These are phyloP conservation scores for Uromys caudimaculatus DNA, from an alignment of 2,797 vertebrate genomes.

Conservation along the genomic window DNA sequence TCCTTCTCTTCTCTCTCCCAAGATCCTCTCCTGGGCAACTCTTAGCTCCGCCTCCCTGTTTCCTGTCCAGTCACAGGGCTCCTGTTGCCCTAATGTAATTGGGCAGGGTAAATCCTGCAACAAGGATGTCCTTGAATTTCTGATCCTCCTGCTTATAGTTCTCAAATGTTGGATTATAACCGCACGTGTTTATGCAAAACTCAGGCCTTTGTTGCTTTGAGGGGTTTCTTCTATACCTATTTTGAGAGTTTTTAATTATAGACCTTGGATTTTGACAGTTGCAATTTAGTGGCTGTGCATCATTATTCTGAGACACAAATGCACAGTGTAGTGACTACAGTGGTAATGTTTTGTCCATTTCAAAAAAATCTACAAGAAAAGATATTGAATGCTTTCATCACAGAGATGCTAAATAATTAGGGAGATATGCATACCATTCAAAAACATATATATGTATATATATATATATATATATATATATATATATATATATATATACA, in stretches of 20 bases:
- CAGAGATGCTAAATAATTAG: neutral
- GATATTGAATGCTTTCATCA: neutral
- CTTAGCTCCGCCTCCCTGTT: no score
- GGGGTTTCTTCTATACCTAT: neutral
- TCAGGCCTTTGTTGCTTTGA: neutral
- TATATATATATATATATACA: no score
- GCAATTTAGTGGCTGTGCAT: neutral
- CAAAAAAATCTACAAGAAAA: neutral
- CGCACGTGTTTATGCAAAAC: neutral
- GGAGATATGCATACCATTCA: neutral
- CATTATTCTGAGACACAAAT: neutral
- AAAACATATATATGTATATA: no score
- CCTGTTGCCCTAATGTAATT: no score
- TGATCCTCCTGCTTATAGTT: neutral
- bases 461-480: no score
- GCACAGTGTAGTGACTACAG: neutral
- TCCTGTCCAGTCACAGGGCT: no score
- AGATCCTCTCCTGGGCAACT: no score
- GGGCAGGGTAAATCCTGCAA: no score
- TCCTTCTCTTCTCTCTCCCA: no score
- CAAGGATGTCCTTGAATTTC: neutral
- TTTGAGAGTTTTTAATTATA: neutral
- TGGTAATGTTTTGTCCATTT: neutral
- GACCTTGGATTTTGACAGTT: neutral
- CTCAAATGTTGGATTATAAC: neutral